phyloP scores from a whole-genome alignment of 37 sponge, comb jelly and placozoan species.

The Mnemiopsis leidyi region DNA sequence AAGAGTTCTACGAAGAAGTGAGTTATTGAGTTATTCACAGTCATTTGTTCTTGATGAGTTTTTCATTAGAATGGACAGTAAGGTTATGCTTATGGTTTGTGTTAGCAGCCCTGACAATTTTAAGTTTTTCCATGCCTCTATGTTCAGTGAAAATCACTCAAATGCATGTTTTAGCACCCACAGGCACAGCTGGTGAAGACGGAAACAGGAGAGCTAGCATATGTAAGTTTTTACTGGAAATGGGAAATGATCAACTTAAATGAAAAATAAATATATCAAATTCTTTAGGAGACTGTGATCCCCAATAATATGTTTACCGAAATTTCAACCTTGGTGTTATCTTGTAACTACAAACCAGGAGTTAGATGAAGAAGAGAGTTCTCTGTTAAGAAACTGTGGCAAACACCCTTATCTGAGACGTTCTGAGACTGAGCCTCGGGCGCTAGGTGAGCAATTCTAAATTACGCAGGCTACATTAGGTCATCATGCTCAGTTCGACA shows the following conservation, averaged over 20 bases:
- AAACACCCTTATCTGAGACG: neutral
- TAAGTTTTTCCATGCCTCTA: too few relatives aligned
- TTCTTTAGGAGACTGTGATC: too few relatives aligned
- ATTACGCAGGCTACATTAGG: too few relatives aligned
- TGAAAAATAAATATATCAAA: neutral
- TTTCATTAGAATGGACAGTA: too few relatives aligned
- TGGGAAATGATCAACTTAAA: neutral
- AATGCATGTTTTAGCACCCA: neutral
- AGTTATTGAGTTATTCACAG: too few relatives aligned
- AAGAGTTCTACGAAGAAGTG: neutral
- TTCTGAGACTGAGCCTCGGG: neutral
- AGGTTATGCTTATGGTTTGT: too few relatives aligned
- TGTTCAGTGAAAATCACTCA: neutral
- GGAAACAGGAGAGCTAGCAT: conserved; percentile 56
- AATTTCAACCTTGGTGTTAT: neutral
- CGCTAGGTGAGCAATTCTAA: neutral
- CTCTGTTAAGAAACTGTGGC: conserved; percentile 7
- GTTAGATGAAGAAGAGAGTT: conserved; percentile 21
- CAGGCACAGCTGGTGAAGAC: neutral
- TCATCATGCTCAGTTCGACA: too few relatives aligned
- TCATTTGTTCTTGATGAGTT: too few relatives aligned
- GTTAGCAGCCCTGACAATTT: too few relatives aligned
- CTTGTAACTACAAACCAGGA: neutral
- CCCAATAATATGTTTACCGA: too few relatives aligned
- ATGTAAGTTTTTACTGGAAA: conserved; percentile 28